These are phyloP conservation scores for Laspeyria flexula DNA, from an alignment of 2,888 invertebrate genomes.

Conservation along the genomic window DNA sequence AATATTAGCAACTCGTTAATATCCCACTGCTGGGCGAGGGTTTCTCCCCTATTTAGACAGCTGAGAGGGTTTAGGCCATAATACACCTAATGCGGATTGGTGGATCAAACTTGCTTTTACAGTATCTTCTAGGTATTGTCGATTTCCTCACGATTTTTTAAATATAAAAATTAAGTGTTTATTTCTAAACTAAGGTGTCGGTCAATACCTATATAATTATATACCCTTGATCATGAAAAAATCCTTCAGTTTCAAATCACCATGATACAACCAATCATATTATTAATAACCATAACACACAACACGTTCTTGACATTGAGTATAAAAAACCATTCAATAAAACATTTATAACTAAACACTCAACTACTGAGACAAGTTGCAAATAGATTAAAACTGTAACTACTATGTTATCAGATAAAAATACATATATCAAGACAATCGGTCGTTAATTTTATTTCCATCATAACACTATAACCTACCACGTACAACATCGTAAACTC, in stretches of 20 bases:
- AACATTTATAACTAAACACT: background rate
- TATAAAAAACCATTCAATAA: slow-evolving; percentile 6
- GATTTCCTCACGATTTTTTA: no score
- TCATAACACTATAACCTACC: slow-evolving; percentile 24
- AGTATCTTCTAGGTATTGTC: no score
- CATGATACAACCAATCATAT: background rate
- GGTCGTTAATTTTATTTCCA: slow-evolving; percentile 35
- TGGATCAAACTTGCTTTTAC: no score
- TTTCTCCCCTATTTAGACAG: no score
- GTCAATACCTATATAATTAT: no score
- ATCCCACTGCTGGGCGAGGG: no score
- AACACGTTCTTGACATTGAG: slow-evolving; percentile 3
- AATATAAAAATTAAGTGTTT: no score
- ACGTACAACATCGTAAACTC: slow-evolving; percentile 33
- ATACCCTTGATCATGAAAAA: no score
- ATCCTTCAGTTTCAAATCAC: background rate
- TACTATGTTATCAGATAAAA: slow-evolving; percentile 28
- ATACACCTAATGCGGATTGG: no score
- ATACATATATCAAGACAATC: slow-evolving; percentile 38
- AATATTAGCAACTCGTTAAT: no score
- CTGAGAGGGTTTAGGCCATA: no score
- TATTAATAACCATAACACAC: background rate
- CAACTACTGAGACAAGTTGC: slow-evolving; percentile 11
- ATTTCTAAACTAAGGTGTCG: no score
- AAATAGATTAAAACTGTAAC: slow-evolving; percentile 26